phyloP scores from a whole-genome alignment of 2,888 invertebrate species.

The Acleris cristana region DNA sequence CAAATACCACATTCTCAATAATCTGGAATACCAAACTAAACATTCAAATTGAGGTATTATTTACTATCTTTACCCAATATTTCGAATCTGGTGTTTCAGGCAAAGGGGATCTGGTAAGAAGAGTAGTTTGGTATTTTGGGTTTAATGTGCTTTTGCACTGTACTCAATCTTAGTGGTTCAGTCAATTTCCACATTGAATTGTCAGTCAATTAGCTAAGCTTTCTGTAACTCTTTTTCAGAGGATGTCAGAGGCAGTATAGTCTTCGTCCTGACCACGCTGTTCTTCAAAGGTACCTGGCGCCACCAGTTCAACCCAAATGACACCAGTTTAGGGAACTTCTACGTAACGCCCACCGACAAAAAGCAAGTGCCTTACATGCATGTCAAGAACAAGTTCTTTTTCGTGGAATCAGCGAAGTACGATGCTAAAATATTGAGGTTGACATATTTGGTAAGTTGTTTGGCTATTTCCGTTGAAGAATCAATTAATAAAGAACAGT shows the following conservation, averaged over 20 bases:
- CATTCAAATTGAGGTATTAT: too few species aligned
- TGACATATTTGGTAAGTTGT: slow-evolving; percentile 87
- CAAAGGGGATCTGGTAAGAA: too few species aligned
- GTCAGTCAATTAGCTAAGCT: too few species aligned
- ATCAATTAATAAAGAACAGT: too few species aligned
- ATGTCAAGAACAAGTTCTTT: slow-evolving; percentile 86
- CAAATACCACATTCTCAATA: too few species aligned
- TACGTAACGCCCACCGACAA: slow-evolving; percentile 75
- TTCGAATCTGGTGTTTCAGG: too few species aligned
- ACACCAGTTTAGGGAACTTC: slow-evolving; percentile 85
- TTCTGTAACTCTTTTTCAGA: slow-evolving; percentile 60
- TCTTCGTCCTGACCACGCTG: slow-evolving; percentile 89
- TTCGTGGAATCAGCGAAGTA: slow-evolving; percentile 85
- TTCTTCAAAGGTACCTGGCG: slow-evolving; percentile 93
- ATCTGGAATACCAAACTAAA: too few species aligned
- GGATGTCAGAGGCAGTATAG: slow-evolving; percentile 84
- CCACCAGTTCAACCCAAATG: slow-evolving; percentile 85
- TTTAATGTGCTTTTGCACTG: too few species aligned
- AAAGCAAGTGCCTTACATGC: slow-evolving; percentile 87
- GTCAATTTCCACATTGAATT: too few species aligned
- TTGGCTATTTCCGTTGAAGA: slow-evolving; percentile 11
- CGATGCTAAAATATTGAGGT: slow-evolving; percentile 88
- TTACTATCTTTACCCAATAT: too few species aligned
- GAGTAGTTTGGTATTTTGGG: too few species aligned
- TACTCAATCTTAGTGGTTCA: too few species aligned